Evolutionary conservation across 2,113 vertebrate genomes (phyloP), one percentile per base, ranked within the genome.

Genomic region (Xiphophorus maculatus): DNA sequence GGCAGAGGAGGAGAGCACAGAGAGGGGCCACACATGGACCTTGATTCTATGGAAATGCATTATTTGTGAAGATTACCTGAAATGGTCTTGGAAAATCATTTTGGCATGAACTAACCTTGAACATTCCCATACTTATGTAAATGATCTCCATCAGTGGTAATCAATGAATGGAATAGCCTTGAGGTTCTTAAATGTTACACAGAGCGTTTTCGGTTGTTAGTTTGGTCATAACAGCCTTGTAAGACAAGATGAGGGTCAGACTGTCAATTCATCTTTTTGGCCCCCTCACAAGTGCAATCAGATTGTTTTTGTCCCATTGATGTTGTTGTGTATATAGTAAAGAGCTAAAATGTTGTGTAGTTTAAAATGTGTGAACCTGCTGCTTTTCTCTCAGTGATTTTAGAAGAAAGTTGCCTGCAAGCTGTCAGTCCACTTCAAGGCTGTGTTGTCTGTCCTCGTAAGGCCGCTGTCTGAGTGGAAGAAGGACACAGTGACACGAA

Each of bases 21-120:
- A 81, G 86, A 92, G 79, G 51, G 77, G 66, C 76, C 85, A 69
- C 63, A 85, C 90, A 85, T 74, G 84, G 87, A 90, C 93, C 92
- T 92, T 93, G 90, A 91, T 92, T 87, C 91, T 88, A 89, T 88
- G 92, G 81, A 93, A 93, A 93, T 90, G 89, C 93, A 93, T 94
- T 93, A 89, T 92, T 93, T 92, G 89, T 89, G 81, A 91, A 91
- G 89, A 90, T 91, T 85, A 92, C 87, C 91, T 92, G 88, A 92
- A 86, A 84, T 54, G 87, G 86, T 90, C 85, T 81, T 62, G 37
- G 84, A 81, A 82, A 90, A 89, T 91, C 85, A 86, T 90, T 90
- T 91, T 72, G 74, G 86, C 88, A 80, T 92, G 92, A 91, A 89
- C 90, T 92, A 80, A 92, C 91, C 91, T 92, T 92, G 91, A 93